Base-by-base conservation (phyloP, 2,113 vertebrate species). In the Chaetorhynchus papuensis region DNA sequence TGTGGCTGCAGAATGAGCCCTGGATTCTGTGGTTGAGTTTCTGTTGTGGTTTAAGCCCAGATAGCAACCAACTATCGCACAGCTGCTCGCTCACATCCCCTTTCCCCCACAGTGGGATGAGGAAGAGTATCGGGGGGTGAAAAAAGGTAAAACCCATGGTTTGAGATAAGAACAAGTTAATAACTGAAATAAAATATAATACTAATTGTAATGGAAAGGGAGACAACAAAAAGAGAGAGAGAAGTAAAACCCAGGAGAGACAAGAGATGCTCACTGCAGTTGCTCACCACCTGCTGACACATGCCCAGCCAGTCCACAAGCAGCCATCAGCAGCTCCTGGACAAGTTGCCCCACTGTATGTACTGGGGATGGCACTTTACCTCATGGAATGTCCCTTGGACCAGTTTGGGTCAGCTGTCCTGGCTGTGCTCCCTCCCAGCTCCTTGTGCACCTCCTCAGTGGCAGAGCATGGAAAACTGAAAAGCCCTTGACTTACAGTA, bases 91-190 rank as follows among this genome's bases (percentile, higher is more conserved):
- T 57, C 33, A 33, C 9, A 44, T 33, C 9, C 30, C 35, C 49
- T 37, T 37, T 27, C 22, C 19, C 27, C 22, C 18, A 14, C 0
- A 33, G 56, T 30, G 15, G 27, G 37, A n/a, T 57, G 23, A 70
- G 56, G 42, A 70, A 70, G 33, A n/a, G 27, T 56, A n/a, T 57
- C 0, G 0, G n/a, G 24, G 27, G 23, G 56, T 6, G 4, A 15
- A 33, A 23, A 83, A 50, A 64, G 22, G 26, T 50, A 64, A 77
- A 61, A 20, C 42, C 7, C 16, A 10, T 39, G 10, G 42, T 63
- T 28, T 70, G 47, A 37, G 41, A 56, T 22, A 63, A 61, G 30
- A 83, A 23, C 15, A 44, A 56, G 13, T 44, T 64, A 70, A 42
- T 63, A 83, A 79, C 12, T 50, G 19, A 33, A 63, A 63, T 49